These are phyloP conservation scores for Antennarius striatus DNA, from an alignment of 2,113 vertebrate species.

Conservation along the genomic window DNA sequence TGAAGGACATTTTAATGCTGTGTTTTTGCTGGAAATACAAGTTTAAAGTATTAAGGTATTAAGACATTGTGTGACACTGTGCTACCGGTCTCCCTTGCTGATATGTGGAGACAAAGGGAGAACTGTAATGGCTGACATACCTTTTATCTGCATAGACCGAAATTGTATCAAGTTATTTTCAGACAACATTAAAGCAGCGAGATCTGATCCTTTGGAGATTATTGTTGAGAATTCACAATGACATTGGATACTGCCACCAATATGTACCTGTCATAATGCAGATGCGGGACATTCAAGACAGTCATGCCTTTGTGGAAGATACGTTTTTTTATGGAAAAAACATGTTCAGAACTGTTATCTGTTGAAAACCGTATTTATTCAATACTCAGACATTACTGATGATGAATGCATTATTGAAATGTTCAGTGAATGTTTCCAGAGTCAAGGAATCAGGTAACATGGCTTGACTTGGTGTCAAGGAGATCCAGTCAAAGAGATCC, in stretches of 20 bases:
- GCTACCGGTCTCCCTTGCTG: background rate
- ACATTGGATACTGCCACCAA: too few relatives aligned
- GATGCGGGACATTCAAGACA: too few relatives aligned
- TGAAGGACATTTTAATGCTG: slow-evolving; percentile 37
- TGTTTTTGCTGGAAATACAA: background rate
- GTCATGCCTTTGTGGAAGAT: too few relatives aligned
- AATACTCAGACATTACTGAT: background rate
- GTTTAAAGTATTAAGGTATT: background rate
- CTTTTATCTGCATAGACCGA: too few relatives aligned
- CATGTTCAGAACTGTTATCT: too few relatives aligned
- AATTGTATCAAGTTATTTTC: background rate
- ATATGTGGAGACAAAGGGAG: slow-evolving; percentile 7
- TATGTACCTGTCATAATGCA: too few relatives aligned
- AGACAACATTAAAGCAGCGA: slow-evolving; percentile 2
- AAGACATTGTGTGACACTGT: background rate
- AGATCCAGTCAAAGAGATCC: too few relatives aligned
- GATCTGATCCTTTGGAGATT: background rate
- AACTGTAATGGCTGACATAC: background rate
- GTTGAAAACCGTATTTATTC: background rate
- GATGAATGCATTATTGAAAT: too few relatives aligned
- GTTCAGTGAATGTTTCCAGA: too few relatives aligned
- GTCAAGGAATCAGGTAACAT: too few relatives aligned
- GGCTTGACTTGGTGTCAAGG: too few relatives aligned
- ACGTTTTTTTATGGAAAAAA: too few relatives aligned
- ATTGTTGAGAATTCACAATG: background rate